Percentiles rank a stretch among this genome's conserved stretches.
phyloP scores from a whole-genome alignment of 2,113 vertebrate species.

The Sciurus niger region DNA sequence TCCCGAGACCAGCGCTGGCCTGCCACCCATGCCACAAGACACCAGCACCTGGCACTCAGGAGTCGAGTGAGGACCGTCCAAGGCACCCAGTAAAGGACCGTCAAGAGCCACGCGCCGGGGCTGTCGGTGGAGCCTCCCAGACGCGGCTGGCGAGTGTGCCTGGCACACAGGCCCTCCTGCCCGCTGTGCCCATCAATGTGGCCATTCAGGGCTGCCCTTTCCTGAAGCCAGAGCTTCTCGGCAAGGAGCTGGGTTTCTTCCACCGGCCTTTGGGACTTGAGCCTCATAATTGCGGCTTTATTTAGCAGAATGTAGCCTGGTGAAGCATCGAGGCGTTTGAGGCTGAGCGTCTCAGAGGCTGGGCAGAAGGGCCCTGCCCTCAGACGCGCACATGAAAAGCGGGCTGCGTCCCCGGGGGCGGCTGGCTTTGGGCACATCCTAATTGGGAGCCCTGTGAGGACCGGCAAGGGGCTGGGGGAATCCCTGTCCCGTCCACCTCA shows the following conservation, averaged over 20 bases:
- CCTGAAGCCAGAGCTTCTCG: constrained; percentile 9
- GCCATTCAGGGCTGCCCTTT: constrained; percentile 29
- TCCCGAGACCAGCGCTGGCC: neutral
- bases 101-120: neutral
- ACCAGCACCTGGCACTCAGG: neutral
- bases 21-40: accelerated
- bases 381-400: neutral
- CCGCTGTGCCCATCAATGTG: neutral
- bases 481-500: neutral
- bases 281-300: constrained; percentile 72
- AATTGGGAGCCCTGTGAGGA: neutral
- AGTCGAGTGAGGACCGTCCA: neutral
- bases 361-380: neutral
- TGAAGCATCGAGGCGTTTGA: neutral
- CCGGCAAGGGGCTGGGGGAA: neutral
- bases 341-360: constrained; percentile 26
- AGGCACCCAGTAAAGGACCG: too few species aligned
- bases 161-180: accelerated
- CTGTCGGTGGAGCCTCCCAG: neutral
- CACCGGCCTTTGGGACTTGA: constrained; percentile 46
- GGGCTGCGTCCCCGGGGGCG: neutral
- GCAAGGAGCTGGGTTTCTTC: constrained; percentile 68
- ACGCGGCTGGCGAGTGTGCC: neutral
- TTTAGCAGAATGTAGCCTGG: neutral
- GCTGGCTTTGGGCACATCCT: neutral